Base-by-base conservation (phyloP, 1,140 invertebrate genomes). In the Philotrypesis tridentata region DNA sequence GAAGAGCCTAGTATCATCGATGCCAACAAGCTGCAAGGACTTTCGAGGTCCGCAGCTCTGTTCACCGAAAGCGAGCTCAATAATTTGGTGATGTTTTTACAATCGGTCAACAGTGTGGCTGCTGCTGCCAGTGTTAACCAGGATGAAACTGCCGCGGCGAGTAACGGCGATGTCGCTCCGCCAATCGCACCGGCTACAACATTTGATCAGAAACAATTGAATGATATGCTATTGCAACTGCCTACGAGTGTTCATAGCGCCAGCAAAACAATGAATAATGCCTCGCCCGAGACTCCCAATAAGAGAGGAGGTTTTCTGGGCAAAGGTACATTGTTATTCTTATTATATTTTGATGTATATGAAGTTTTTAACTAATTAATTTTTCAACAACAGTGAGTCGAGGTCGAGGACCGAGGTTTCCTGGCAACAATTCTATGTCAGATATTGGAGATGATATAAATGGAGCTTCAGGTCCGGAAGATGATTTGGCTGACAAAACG, bases 61-160 rank as follows among this genome's bases (percentile, higher is more conserved):
- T 94, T 96, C 82, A 95, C 95, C 2, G 93, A 95, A 83, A 87
- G 90, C 23, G 95, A 96, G 84, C 89, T 97, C 0, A 92, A 94
- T 63, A 90, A 92, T 78, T 92, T 96, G 85, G 92, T 96, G 84
- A 92, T 91, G 82, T 93, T 93, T 87, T 87, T 93, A 61, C 89
- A 89, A 77, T 84, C 82, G 7, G 82, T 90, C 8, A 75, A 82
- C 11, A 84, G 73, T 27, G 67, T 40, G 1, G 27, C 77, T 3
- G 14, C 37, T 11, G 27, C 14, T 3, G 12, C 61, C 9, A 65
- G 14, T 1, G n/a, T 37, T 2, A 33, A 83, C 37, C 82, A 84
- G n/a, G 83, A 82, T 23, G 85, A 73, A 6, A n/a, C 21, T 55
- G 48, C 21, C 17, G 48, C 17, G 21, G 48, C 48, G 17, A 21